Evolutionary conservation across 2,113 vertebrate species (phyloP).

Genomic region (Cynoglossus semilaevis): DNA sequence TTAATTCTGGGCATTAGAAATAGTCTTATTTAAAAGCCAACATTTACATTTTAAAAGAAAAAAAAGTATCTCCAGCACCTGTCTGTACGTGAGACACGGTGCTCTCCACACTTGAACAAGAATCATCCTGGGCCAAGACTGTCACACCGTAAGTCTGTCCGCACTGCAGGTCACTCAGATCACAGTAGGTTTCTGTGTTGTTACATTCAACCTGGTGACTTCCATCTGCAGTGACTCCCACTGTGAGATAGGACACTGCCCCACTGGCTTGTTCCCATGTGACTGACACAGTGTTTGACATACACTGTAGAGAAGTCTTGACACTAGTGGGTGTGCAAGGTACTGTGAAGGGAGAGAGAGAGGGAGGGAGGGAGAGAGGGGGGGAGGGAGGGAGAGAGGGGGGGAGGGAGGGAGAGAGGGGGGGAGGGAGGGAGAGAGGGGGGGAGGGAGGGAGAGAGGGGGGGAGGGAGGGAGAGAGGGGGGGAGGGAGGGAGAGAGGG

Average conservation of each 20-base stretch:
- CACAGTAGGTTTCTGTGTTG: slow-evolving; percentile 60
- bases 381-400: slow-evolving; percentile 7
- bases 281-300: slow-evolving; percentile 59
- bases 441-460: slow-evolving; percentile 7
- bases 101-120: slow-evolving; percentile 59
- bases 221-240: slow-evolving; percentile 48
- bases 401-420: slow-evolving; percentile 7
- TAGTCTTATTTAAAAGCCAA: neutral
- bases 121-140: slow-evolving; percentile 49
- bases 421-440: slow-evolving; percentile 7
- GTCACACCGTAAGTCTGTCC: slow-evolving; percentile 70
- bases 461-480: slow-evolving; percentile 7
- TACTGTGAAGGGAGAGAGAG: slow-evolving; percentile 45
- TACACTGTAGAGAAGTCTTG: slow-evolving; percentile 56
- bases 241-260: slow-evolving; percentile 53
- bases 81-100: slow-evolving; percentile 41
- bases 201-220: slow-evolving; percentile 50
- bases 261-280: slow-evolving; percentile 69
- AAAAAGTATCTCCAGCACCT: slow-evolving; percentile 50
- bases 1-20: neutral
- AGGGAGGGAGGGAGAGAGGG: neutral
- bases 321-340: slow-evolving; percentile 70
- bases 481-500: slow-evolving; percentile 7
- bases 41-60: neutral
- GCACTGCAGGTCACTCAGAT: slow-evolving; percentile 61